Percentiles rank a stretch among this genome's conserved stretches.
Conservation (phyloP, 2,888 invertebrate genomes). For the Sinodicranocentrus sp. region DNA sequence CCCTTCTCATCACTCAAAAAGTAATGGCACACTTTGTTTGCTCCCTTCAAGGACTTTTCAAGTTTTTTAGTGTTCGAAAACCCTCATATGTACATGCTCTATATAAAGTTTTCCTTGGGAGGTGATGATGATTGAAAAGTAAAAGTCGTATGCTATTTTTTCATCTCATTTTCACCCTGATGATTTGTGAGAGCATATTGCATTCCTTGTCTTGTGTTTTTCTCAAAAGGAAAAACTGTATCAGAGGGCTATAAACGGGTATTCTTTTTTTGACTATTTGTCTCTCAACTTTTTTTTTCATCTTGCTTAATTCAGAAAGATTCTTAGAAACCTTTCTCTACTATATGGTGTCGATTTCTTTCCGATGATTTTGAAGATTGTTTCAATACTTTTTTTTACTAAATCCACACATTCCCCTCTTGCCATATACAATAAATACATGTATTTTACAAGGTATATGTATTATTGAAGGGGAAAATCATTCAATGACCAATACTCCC, state of each 20-base stretch:
- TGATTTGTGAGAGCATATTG: slow-evolving; percentile 19
- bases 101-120: not conserved
- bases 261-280: slow-evolving; percentile 1
- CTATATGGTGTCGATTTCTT: no score
- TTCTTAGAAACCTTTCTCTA: no score
- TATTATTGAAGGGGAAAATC: no score
- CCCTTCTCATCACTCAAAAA: slow-evolving; percentile 66
- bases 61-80: slow-evolving; percentile 7
- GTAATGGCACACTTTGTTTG: slow-evolving; percentile 31
- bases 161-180: slow-evolving; percentile 7
- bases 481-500: no score
- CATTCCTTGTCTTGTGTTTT: slow-evolving; percentile 5
- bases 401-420: no score
- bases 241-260: not conserved
- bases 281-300: slow-evolving; percentile 16
- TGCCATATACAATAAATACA: no score
- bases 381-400: no score
- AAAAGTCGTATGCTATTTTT: slow-evolving; percentile 13
- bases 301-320: slow-evolving; percentile 20
- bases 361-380: no score
- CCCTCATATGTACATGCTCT: not conserved
- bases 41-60: slow-evolving; percentile 27
- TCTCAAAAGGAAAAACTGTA: slow-evolving; percentile 11
- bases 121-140: slow-evolving; percentile 15
- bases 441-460: no score